These are phyloP conservation scores for Haemorhous mexicanus DNA, from an alignment of 2,113 vertebrate genomes.

Conservation along the genomic window DNA sequence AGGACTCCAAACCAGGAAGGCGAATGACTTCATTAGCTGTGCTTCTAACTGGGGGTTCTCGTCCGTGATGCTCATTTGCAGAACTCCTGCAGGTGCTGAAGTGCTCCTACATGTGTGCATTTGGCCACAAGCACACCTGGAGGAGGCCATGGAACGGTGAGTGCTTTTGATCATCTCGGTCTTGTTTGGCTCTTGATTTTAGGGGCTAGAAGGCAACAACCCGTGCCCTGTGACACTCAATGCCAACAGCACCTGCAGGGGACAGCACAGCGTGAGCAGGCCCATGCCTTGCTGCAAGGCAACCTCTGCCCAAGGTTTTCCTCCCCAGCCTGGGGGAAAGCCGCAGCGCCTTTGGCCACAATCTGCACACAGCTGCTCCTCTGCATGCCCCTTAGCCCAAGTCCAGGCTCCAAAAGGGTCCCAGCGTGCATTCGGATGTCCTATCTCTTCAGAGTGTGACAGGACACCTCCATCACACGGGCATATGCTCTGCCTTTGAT, in stretches of 20 bases:
- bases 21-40: not conserved
- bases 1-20: not conserved
- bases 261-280: not conserved
- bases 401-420: not conserved
- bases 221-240: not conserved
- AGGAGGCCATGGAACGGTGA: not conserved
- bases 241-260: not conserved
- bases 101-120: rapidly evolving
- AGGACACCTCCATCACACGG: rapidly evolving
- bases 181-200: not conserved
- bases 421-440: too few relatives aligned
- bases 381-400: rapidly evolving
- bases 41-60: not conserved
- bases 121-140: not conserved
- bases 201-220: not conserved
- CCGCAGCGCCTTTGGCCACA: too few relatives aligned
- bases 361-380: not conserved
- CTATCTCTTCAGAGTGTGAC: not conserved
- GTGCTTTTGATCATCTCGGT: not conserved
- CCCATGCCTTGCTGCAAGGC: not conserved
- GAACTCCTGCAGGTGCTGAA: not conserved
- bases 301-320: not conserved
- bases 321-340: not conserved
- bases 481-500: not conserved
- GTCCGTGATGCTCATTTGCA: not conserved